Conservation (phyloP, 2,113 vertebrate species). For the Vulpes ferrilata region DNA sequence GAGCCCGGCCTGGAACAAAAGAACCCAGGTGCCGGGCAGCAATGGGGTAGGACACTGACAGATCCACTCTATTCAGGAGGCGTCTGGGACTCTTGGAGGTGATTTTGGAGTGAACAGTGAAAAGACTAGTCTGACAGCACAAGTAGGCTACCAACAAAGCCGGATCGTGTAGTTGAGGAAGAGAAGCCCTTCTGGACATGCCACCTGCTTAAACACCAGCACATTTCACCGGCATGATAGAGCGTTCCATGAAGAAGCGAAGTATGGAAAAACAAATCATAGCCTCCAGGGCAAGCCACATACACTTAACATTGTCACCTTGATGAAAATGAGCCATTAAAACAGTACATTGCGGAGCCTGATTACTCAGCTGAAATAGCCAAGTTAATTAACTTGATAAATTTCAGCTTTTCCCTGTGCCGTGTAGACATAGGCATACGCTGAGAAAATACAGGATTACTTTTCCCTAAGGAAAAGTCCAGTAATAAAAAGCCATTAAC, state of each 20-base stretch:
- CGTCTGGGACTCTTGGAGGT: neutral
- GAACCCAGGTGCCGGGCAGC: accelerated
- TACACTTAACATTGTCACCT: neutral
- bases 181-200: accelerated
- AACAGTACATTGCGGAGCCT: neutral
- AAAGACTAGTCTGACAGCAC: accelerated
- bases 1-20: neutral
- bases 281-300: neutral
- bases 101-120: neutral
- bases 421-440: neutral
- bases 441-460: constrained; percentile 26
- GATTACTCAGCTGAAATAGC: neutral
- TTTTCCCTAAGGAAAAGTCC: constrained; percentile 34
- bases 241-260: neutral
- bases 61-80: accelerated
- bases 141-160: neutral
- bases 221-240: accelerated
- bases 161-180: accelerated
- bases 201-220: accelerated
- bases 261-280: neutral
- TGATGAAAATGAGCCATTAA: neutral
- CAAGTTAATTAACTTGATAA: constrained; percentile 61
- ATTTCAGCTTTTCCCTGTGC: neutral
- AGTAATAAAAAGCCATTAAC: constrained; percentile 56
- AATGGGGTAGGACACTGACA: accelerated